These are phyloP conservation scores for human DNA, from an alignment of 2,113 vertebrate genomes.

Conservation along the genomic window GRCh38 chr5:10661001-10661500, in stretches of 20 bases:
- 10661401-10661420: background rate
- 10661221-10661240: background rate
- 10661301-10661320: no score
- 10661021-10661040: rapidly evolving
- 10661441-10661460: background rate
- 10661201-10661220: rapidly evolving
- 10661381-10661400: background rate
- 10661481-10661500: rapidly evolving
- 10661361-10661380: background rate
- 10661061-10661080: background rate
- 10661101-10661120: background rate
- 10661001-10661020: background rate
- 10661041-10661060: background rate
- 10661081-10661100: background rate
- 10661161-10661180: background rate
- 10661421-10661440: background rate
- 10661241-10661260: background rate
- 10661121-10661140: background rate
- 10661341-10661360: background rate
- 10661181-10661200: background rate
- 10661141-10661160: background rate
- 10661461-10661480: background rate
- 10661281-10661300: no score
- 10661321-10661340: background rate
- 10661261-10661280: background rate